Evolutionary conservation across 2,888 invertebrate genomes (phyloP), one percentile per base, ranked within the genome.

Genomic region (Incurvaria masculella): DNA sequence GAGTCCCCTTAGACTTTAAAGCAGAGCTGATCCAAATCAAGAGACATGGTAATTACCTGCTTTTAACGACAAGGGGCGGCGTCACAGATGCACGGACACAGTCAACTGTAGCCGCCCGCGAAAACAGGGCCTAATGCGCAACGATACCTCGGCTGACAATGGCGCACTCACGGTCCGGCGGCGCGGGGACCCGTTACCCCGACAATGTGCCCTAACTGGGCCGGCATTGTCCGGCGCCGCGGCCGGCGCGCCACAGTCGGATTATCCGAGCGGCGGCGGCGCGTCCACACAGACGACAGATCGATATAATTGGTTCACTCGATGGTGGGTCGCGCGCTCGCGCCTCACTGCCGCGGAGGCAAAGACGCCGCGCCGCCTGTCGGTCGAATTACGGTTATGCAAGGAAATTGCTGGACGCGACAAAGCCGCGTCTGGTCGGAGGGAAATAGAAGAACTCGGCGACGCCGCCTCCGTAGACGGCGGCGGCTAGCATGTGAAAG

Each of bases 341-440:
- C 76, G 75, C 74, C 69, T 75, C 68, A 68, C 51, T 73, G 74
- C 67, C 66, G 68, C 67, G 70, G 64, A 63, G 51, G 61, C 60
- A 69, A 72, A 72, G 69, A 60, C 55, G 64, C 69, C 71, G 33
- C 54, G 55, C 27, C 21, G 6, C 39, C 21, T 20, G 72, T 62
- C 54, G 57, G 49, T 51, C 58, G 59, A 53, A 55, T 10, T 23
- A 23, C 72, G 69, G 69, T 74, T 73, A 74, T 67, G 71, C 69
- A 71, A 70, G 65, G 57, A 61, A 61, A 56, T 56, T n/a, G n/a
- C n/a, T n/a, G n/a, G n/a, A n/a, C n/a, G n/a, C n/a, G n/a, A n/a
- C n/a, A n/a, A n/a, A n/a, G n/a, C n/a, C n/a, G n/a, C n/a, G n/a
- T n/a, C n/a, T n/a, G n/a, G n/a, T n/a, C n/a, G n/a, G n/a, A n/a